Base-by-base conservation (phyloP, 2,888 invertebrate species). In the Dugesia japonica region DNA sequence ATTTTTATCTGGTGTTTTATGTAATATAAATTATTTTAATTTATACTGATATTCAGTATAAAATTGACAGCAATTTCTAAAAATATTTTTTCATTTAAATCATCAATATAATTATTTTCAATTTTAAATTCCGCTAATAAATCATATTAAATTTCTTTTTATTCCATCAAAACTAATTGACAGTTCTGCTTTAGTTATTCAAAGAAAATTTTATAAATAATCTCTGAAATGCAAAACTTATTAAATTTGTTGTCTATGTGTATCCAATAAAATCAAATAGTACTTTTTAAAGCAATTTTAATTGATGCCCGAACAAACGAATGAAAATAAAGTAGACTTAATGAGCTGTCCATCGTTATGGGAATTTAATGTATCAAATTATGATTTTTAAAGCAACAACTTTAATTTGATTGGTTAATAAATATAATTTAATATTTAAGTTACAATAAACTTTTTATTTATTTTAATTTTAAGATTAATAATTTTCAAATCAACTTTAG, bases 401-500 rank as follows among this genome's bases (percentile, higher is more conserved):
- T 56, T 56, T 56, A 20, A 56, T 56, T 56, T 56, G 56, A 56
- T 56, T 56, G 56, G 56, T 23, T n/a, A 56, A 23, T 13, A 56
- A 56, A 56, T 56, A 56, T n/a, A 56, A 56, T 56, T 56, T 56
- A 56, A 56, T 56, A 56, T 56, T 56, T 56, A 56, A 56, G 9
- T 56, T 13, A 56, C 20, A 56, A 56, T 56, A 56, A 56, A 56
- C 23, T 4, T 56, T 56, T 56, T 56, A 56, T 56, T 56, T 56
- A 56, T 56, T 31, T 31, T 31, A 31, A 56, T 9, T 9, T 56
- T 20, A 4, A 56, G n/a, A 13, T 20, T 56, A 13, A 4, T 23
- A n/a, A 23, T 4, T 56, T 56, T 56, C 17, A 31, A 31, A 31
- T 31, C 13, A 31, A n/a, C n/a, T n/a, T n/a, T n/a, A n/a, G n/a